Base-by-base conservation (phyloP, 2,113 vertebrate species). In the Poeciliopsis retropinna region DNA sequence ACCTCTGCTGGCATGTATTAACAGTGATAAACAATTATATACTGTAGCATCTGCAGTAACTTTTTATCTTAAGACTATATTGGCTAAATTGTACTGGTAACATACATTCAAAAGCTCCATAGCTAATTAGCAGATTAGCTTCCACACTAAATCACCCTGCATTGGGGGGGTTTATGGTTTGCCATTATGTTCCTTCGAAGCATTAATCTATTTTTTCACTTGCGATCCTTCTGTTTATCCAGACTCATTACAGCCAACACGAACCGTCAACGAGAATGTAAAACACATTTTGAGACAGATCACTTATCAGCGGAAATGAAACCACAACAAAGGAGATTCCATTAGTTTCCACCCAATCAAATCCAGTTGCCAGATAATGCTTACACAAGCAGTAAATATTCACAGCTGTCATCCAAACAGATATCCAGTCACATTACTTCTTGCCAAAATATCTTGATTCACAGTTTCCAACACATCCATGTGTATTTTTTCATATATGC, bases 311-410 rank as follows among this genome's bases (percentile, higher is more conserved):
- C 65, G 61, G 87, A 87, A 86, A 87, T 89, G 44, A 89, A 87
- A 73, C 67, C 85, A 76, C 73, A 72, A 78, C 71, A 51, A 63
- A 78, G 32, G 64, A 79, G 65, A 78, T 34, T 72, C 47, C 70
- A 76, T 80, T 83, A 80, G 81, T 88, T 79, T 81, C 63, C 51
- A 66, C 19, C 22, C 83, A 86, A 91, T 88, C 85, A 87, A 83
- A 85, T 86, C 73, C 67, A 75, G 44, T 71, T 83, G 66, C 87
- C 81, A 87, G 65, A 34, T 61, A 67, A 37, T 65, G 68, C 65
- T 39, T 78, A 76, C 70, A 22, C 29, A 41, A 39, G 51, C 72
- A 72, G 37, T 68, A 72, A 82, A 82, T 76, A 78, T 72, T 78
- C 70, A 63, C 57, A 78, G 60, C 67, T 75, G 73, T 78, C 77